Percentiles rank a stretch among this genome's conserved stretches.
Conservation (phyloP, 2,797 vertebrate species). For the Cephalopachus bancanus region DNA sequence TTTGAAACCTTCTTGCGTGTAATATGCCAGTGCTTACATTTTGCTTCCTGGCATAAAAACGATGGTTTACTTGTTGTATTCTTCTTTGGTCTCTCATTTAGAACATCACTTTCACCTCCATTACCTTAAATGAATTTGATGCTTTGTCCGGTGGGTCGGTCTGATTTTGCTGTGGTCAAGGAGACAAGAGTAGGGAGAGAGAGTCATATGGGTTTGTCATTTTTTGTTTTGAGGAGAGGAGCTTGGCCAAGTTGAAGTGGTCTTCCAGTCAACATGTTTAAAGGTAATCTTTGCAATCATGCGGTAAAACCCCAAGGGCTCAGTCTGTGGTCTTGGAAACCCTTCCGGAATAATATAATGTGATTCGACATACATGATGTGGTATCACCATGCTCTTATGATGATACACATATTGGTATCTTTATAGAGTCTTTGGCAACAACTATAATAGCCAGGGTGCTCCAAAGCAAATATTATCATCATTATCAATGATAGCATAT, state of each 20-base stretch:
- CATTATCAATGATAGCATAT: background rate
- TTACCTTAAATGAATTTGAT: background rate
- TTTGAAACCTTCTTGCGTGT: background rate
- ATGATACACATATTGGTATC: background rate
- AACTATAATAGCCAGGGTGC: background rate
- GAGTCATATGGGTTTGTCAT: background rate
- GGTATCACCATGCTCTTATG: background rate
- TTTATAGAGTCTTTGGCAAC: background rate
- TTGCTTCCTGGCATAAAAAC: background rate
- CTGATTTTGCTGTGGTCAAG: background rate
- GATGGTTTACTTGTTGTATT: background rate
- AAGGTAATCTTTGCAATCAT: background rate
- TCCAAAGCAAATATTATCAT: background rate
- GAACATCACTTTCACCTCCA: background rate
- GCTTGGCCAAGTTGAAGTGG: background rate
- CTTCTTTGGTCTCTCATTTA: background rate
- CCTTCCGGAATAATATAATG: background rate
- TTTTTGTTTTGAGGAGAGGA: background rate
- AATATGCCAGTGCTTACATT: background rate
- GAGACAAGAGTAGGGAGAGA: background rate
- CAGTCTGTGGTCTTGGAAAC: background rate
- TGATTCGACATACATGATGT: background rate
- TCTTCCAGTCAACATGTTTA: background rate
- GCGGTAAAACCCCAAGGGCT: background rate
- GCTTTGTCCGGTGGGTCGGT: background rate